Conservation (phyloP, 1,140 invertebrate genomes). For the Asbolus verrucosus region DNA sequence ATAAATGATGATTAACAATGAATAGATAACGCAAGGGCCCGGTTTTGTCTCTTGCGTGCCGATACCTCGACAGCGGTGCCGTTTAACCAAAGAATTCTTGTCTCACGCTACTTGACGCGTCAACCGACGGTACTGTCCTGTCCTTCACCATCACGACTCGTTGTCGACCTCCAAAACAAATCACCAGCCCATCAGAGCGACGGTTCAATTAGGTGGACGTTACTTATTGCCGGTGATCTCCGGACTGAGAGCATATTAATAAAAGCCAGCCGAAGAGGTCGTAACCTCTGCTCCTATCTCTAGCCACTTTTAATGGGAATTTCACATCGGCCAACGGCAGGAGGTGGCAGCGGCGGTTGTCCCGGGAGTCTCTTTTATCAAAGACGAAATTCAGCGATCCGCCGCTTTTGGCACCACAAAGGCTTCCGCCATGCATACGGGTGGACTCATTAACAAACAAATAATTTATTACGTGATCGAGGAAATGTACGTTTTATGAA, state of each 20-base stretch:
- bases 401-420: neutral
- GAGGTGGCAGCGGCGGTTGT: no score
- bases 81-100: conserved; percentile 44
- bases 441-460: neutral
- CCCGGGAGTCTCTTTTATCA: no score
- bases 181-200: conserved; percentile 25
- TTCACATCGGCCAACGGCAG: no score
- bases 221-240: conserved; percentile 20
- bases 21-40: conserved; percentile 45
- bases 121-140: conserved; percentile 44
- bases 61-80: conserved; percentile 35
- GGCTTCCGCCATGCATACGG: neutral
- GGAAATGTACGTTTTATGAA: neutral
- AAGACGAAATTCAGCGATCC: no score
- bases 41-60: conserved; percentile 40
- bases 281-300: neutral
- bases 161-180: conserved; percentile 38
- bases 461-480: neutral
- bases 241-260: conserved; percentile 20
- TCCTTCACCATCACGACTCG: conserved; percentile 41
- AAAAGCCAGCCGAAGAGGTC: conserved; percentile 4
- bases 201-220: conserved; percentile 35
- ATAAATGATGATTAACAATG: conserved; percentile 51
- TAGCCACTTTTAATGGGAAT: no score
- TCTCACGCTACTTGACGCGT: conserved; percentile 47